These are phyloP conservation scores for Perca fluviatilis DNA, from an alignment of 2,113 vertebrate species.

Conservation along the genomic window DNA sequence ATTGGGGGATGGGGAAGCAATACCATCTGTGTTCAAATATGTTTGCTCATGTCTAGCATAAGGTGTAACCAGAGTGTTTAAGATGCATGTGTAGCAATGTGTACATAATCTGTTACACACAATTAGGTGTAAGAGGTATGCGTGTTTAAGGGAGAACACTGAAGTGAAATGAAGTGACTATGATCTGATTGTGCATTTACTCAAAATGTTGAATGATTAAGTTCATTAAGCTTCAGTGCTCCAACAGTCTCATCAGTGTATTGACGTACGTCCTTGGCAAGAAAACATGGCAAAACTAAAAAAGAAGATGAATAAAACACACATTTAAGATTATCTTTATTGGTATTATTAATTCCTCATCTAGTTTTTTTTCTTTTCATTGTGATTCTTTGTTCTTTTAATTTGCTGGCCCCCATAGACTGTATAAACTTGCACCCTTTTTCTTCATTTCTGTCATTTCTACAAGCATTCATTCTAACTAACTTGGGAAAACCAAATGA, in stretches of 20 bases:
- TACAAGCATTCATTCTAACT: slow-evolving; percentile 11
- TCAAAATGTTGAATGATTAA: slow-evolving; percentile 30
- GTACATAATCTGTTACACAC: slow-evolving; percentile 60
- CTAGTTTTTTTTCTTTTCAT: neutral
- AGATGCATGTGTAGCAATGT: slow-evolving; percentile 53
- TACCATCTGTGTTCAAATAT: slow-evolving; percentile 71
- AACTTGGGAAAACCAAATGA: slow-evolving; percentile 45
- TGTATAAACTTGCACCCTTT: neutral
- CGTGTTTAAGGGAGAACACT: slow-evolving; percentile 13
- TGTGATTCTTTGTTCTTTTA: neutral
- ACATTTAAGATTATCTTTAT: neutral
- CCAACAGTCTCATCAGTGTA: slow-evolving; percentile 3
- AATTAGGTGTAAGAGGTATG: slow-evolving; percentile 53
- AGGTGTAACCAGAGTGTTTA: slow-evolving; percentile 60
- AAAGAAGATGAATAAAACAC: neutral
- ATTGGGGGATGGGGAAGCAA: slow-evolving; percentile 49
- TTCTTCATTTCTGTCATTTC: slow-evolving; percentile 17
- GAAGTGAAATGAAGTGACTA: slow-evolving; percentile 39
- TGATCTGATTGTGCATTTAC: slow-evolving; percentile 18
- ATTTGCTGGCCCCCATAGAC: neutral
- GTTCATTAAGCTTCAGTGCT: slow-evolving; percentile 24
- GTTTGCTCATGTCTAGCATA: slow-evolving; percentile 61
- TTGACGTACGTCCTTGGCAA: slow-evolving; percentile 9
- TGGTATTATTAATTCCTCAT: slow-evolving; percentile 15
- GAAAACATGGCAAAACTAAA: neutral